A percentile compares a stretch with the other conserved stretches of the same genome.
These are phyloP conservation scores for Procambarus virginalis DNA, from an alignment of 1,140 invertebrate genomes.

Conservation along the genomic window DNA sequence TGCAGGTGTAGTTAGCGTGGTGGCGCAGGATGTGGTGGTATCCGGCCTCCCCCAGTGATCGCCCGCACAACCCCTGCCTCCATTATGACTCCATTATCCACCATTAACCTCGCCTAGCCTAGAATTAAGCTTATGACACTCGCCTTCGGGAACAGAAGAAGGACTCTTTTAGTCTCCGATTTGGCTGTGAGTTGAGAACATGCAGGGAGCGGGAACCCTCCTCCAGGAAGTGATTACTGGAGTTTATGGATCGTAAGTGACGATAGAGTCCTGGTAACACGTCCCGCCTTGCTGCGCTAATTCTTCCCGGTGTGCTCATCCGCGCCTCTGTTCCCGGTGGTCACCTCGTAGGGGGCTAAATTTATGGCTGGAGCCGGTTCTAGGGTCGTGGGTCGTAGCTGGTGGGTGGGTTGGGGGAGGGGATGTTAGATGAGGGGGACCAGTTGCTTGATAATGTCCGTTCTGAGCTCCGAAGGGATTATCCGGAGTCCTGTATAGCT, in stretches of 20 bases:
- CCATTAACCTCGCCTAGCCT: slow-evolving; percentile 40
- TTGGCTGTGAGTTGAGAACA: background rate
- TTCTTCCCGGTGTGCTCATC: slow-evolving; percentile 8
- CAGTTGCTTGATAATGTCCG: too few species aligned
- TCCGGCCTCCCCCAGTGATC: slow-evolving; percentile 11
- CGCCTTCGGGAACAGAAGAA: slow-evolving; percentile 18
- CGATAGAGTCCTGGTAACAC: slow-evolving; percentile 37
- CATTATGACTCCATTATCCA: slow-evolving; percentile 54
- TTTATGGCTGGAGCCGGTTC: too few species aligned
- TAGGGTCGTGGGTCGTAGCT: too few species aligned
- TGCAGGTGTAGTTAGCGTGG: background rate
- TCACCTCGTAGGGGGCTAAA: too few species aligned
- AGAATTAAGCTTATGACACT: slow-evolving; percentile 53
- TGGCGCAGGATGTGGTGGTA: slow-evolving; percentile 30
- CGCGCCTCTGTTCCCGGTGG: background rate
- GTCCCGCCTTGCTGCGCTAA: slow-evolving; percentile 29
- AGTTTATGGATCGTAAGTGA: slow-evolving; percentile 59
- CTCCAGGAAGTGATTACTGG: slow-evolving; percentile 50
- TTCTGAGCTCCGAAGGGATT: too few species aligned
- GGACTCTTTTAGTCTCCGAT: slow-evolving; percentile 15
- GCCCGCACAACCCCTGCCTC: slow-evolving; percentile 30
- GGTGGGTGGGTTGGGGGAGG: too few species aligned
- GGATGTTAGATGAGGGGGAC: too few species aligned
- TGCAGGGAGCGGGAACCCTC: slow-evolving; percentile 11
- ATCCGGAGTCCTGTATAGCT: too few species aligned